Conservation (phyloP, 2,113 vertebrate species). For the Epinephelus fuscoguttatus region DNA sequence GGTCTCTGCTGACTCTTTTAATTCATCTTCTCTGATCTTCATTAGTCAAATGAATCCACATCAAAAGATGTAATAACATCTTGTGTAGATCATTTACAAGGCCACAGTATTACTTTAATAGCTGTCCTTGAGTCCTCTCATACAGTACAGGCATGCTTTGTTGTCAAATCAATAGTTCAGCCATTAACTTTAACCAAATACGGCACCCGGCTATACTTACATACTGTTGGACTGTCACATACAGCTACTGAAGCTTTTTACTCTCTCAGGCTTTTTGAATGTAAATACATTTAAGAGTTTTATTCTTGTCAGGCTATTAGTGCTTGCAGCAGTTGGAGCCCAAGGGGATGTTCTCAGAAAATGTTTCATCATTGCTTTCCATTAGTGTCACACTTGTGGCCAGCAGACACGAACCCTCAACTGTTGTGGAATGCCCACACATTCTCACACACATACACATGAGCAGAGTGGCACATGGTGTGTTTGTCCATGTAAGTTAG, state of each 20-base stretch:
- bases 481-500: constrained; percentile 48
- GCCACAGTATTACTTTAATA: constrained; percentile 41
- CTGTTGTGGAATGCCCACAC: constrained; percentile 30
- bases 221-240: neutral
- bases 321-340: constrained; percentile 10
- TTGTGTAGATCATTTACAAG: constrained; percentile 47
- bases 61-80: constrained; percentile 1
- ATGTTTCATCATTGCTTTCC: constrained; percentile 38
- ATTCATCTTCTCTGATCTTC: constrained; percentile 6
- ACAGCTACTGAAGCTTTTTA: neutral
- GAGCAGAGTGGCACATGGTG: neutral
- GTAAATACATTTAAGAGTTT: constrained; percentile 10
- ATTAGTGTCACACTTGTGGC: constrained; percentile 41
- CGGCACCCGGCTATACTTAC: constrained; percentile 25
- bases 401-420: constrained; percentile 23
- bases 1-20: constrained; percentile 6
- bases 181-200: constrained; percentile 62
- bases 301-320: constrained; percentile 15
- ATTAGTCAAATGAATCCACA: constrained; percentile 7
- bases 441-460: neutral
- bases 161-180: constrained; percentile 63
- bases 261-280: constrained; percentile 2
- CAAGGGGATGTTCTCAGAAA: constrained; percentile 36
- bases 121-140: constrained; percentile 42
- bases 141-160: constrained; percentile 31